Evolutionary conservation across 2,888 invertebrate species (phyloP).

Genomic region (Diplazon laetatorius): DNA sequence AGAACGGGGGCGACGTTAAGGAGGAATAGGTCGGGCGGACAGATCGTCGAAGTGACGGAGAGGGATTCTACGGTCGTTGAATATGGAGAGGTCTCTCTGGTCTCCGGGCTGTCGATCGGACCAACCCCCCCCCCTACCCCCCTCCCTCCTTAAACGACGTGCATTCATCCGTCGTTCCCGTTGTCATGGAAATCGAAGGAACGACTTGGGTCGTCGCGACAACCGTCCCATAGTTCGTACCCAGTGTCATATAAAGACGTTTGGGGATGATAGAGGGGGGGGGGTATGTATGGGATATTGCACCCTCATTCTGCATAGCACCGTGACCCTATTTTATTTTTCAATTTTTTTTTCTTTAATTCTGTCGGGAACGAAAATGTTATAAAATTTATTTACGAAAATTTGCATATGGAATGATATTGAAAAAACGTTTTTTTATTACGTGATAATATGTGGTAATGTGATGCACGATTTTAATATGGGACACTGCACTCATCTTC

Average conservation of each 20-base stretch:
- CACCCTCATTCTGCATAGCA: neutral
- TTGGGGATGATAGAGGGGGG: too few species aligned
- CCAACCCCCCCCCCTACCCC: too few species aligned
- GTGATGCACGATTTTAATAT: too few species aligned
- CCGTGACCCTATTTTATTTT: neutral
- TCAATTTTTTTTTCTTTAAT: too few species aligned
- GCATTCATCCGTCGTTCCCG: slow-evolving; percentile 67
- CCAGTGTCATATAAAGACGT: slow-evolving; percentile 26
- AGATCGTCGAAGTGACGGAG: slow-evolving; percentile 67
- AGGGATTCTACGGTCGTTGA: slow-evolving; percentile 73
- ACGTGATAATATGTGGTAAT: too few species aligned
- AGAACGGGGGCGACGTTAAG: slow-evolving; percentile 71
- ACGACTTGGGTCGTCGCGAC: slow-evolving; percentile 66
- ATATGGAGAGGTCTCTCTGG: slow-evolving; percentile 74
- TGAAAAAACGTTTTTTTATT: too few species aligned
- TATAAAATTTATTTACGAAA: too few species aligned
- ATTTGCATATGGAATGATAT: too few species aligned
- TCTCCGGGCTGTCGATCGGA: slow-evolving; percentile 76
- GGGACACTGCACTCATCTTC: too few species aligned
- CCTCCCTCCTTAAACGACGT: slow-evolving; percentile 76
- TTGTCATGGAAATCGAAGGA: slow-evolving; percentile 73
- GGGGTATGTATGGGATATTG: neutral
- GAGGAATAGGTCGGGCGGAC: slow-evolving; percentile 66
- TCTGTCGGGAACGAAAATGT: too few species aligned
- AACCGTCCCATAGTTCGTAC: slow-evolving; percentile 63